phyloP scores from a whole-genome alignment of 2,113 vertebrate genomes.

The Sylvicapra grimmia region DNA sequence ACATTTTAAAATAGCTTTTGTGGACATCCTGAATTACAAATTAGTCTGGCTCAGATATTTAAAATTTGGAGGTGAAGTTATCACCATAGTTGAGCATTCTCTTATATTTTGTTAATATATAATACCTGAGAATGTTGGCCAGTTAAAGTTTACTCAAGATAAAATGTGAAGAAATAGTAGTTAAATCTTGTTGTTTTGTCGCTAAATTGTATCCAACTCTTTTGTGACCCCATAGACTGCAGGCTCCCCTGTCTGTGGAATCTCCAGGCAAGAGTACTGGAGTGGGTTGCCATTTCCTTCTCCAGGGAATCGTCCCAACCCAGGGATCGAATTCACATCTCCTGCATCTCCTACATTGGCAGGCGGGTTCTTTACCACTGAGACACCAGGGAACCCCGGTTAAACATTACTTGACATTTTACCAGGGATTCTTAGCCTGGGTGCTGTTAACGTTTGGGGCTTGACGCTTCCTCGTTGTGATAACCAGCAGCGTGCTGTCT shows the following conservation, averaged over 20 bases:
- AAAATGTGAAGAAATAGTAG: background rate
- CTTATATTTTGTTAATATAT: background rate
- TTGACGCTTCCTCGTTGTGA: rapidly evolving
- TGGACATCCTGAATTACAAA: background rate
- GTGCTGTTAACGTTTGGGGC: rapidly evolving
- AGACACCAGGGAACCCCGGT: background rate
- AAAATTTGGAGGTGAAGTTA: background rate
- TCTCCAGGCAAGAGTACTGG: background rate
- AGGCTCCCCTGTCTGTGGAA: background rate
- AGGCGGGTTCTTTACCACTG: background rate
- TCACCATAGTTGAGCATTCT: background rate
- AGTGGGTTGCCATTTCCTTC: background rate
- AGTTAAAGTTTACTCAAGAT: background rate
- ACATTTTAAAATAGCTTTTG: background rate
- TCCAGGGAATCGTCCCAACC: background rate
- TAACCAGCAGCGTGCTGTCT: background rate
- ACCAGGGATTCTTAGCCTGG: background rate
- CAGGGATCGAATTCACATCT: background rate
- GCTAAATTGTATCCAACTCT: background rate
- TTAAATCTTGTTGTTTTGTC: background rate
- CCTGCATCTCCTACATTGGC: background rate
- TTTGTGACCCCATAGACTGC: background rate
- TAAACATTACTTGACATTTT: background rate
- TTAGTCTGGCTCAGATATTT: background rate
- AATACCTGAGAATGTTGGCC: background rate